Evolutionary conservation across 2,888 invertebrate species (phyloP).

Genomic region (Hoplodrina ambigua): DNA sequence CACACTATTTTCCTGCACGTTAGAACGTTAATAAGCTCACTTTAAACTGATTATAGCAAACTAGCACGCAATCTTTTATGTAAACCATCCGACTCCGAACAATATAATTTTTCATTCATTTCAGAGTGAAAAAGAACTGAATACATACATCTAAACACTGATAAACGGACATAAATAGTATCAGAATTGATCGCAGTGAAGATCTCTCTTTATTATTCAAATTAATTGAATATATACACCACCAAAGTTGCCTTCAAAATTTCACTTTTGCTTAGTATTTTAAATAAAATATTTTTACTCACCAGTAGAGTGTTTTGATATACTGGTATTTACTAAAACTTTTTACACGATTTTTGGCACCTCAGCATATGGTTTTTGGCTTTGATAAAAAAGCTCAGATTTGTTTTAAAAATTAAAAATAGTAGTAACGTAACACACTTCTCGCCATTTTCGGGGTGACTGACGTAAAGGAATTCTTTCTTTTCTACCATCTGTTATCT

Average conservation of each 20-base stretch:
- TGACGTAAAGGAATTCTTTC: constrained; percentile 46
- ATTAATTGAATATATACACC: constrained; percentile 68
- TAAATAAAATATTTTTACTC: constrained; percentile 53
- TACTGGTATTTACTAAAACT: constrained; percentile 38
- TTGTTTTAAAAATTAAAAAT: constrained; percentile 61
- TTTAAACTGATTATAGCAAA: constrained; percentile 38
- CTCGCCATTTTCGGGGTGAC: constrained; percentile 80
- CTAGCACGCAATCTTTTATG: constrained; percentile 56
- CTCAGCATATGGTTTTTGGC: constrained; percentile 59
- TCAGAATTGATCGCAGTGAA: constrained; percentile 60
- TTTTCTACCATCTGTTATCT: constrained; percentile 47
- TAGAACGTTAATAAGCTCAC: constrained; percentile 27
- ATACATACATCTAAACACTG: constrained; percentile 60
- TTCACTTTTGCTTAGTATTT: constrained; percentile 56
- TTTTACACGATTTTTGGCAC: constrained; percentile 29
- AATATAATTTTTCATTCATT: constrained; percentile 51
- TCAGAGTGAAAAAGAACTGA: constrained; percentile 55
- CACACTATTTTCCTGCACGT: constrained; percentile 51
- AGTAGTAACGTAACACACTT: constrained; percentile 75
- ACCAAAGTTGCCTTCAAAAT: constrained; percentile 51
- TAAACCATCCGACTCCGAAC: constrained; percentile 38
- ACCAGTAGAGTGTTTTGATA: constrained; percentile 58
- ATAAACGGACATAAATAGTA: constrained; percentile 66
- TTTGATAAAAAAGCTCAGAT: constrained; percentile 65
- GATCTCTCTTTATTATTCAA: constrained; percentile 75